Evolutionary conservation across 2,888 invertebrate species (phyloP), one percentile per base, ranked within the genome.

Genomic region (Cryptocheilus praepositus): DNA sequence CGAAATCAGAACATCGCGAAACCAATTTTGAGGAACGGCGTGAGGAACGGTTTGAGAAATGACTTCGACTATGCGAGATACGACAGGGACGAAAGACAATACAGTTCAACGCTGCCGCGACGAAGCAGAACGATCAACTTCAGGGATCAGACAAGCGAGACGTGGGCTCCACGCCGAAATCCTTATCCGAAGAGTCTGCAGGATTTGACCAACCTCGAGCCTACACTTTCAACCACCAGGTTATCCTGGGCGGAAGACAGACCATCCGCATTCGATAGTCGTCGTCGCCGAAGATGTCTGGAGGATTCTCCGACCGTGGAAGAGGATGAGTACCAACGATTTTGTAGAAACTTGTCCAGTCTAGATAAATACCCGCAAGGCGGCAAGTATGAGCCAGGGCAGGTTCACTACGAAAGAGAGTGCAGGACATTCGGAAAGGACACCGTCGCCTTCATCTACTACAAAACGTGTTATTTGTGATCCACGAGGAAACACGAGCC

Each of bases 381-480:
- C 43, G 66, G 67, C 3, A 83, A 80, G 60, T 83, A 82, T 67
- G 81, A 84, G 54, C 88, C 89, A 0, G 88, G 89, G 7, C 83
- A 84, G 76, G 89, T 88, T 62, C 87, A 86, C 60, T 89, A 88
- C 75, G 88, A 88, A 69, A 83, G 86, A 22, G 89, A 89, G 70
- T 89, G 86, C 79, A 81, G 87, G 70, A 86, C 88, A 44, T 88
- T 88, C 76, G 89, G 88, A 57, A 87, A 87, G 72, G 88, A 88
- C 71, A 88, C 88, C 52, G 84, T 89, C 60, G 88, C 88, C n/a
- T 83, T 88, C 46, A 87, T 88, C 71, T 89, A 88, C 66, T 89
- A 89, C 71, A 89, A 89, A 76, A 89, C 89, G 57, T 89, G 89
- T 73, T 88, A 89, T 79, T 86, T 89, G 86, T 88, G 88, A 89